Conservation (phyloP, 2,113 vertebrate genomes). For the Hymenochirus boettgeri region DNA sequence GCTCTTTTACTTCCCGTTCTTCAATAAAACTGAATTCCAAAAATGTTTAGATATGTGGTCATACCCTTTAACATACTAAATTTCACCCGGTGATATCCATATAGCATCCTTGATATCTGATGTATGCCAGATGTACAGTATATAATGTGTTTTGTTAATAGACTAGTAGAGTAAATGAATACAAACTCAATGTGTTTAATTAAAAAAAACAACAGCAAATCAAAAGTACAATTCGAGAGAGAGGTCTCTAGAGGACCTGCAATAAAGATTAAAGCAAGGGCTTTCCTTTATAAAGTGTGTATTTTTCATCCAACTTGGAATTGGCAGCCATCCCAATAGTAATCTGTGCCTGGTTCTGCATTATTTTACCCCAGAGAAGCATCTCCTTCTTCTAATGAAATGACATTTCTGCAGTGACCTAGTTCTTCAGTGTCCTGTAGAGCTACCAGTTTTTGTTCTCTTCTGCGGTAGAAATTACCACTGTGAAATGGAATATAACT, state of each 20-base stretch:
- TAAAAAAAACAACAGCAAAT: no score
- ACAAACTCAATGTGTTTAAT: not conserved
- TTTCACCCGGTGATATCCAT: no score
- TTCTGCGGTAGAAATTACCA: no score
- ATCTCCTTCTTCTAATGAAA: conserved; percentile 18
- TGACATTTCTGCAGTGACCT: conserved; percentile 29
- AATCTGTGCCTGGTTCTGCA: conserved; percentile 25
- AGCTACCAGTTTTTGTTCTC: no score
- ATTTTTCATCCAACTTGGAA: conserved; percentile 21
- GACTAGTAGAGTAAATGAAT: not conserved
- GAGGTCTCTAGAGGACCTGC: not conserved
- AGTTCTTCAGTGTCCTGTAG: conserved; percentile 7
- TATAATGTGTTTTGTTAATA: not conserved
- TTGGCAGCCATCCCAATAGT: conserved; percentile 25
- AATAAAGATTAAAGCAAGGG: conserved; percentile 1
- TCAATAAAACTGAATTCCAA: no score
- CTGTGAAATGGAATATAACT: no score
- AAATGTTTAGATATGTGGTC: no score
- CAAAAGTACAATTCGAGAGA: no score
- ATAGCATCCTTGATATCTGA: no score
- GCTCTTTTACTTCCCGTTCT: no score
- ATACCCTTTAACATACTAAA: no score
- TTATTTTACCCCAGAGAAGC: conserved; percentile 26
- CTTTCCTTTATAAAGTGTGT: conserved; percentile 1
- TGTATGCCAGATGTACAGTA: no score